phyloP scores from a whole-genome alignment of 1,140 invertebrate species.

The Fragariocoptes setiger region DNA sequence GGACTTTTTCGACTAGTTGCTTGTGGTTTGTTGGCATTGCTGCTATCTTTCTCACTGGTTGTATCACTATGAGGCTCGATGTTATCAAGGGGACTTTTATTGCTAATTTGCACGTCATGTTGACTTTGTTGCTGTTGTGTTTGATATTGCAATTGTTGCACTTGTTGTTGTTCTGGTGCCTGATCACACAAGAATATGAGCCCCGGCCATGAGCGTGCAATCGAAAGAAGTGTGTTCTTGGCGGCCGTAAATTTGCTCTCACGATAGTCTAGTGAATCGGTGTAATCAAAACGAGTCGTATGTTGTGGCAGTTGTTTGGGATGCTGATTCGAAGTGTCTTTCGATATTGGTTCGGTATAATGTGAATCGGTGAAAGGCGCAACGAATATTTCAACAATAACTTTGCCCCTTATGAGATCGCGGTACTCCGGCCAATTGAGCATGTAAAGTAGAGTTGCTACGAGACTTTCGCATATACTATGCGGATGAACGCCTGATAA shows the following conservation, averaged over 20 bases:
- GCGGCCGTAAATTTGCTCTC: constrained; percentile 47
- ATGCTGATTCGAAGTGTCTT: no score
- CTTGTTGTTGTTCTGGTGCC: no score
- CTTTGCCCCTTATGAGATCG: constrained; percentile 30
- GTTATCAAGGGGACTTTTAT: no score
- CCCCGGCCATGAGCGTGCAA: constrained; percentile 62
- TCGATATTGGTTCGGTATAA: constrained; percentile 1
- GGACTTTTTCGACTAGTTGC: no score
- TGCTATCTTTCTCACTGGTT: no score
- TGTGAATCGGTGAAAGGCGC: constrained; percentile 74
- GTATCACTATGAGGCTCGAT: no score
- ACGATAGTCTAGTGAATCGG: constrained; percentile 27
- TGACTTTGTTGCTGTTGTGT: no score
- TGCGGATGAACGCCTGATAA: constrained; percentile 39
- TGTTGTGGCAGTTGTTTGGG: constrained; percentile 18
- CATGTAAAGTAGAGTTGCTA: constrained; percentile 49
- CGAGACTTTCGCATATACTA: constrained; percentile 35
- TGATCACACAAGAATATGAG: constrained; percentile 41
- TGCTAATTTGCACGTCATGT: no score
- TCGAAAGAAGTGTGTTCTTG: constrained; percentile 42
- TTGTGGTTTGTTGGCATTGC: no score
- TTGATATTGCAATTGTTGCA: no score
- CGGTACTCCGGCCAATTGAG: constrained; percentile 56
- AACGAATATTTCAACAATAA: constrained; percentile 36
- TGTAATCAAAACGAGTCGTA: constrained; percentile 21